Conservation (phyloP, 2,113 vertebrate genomes). For the Ceyx melanurus region DNA sequence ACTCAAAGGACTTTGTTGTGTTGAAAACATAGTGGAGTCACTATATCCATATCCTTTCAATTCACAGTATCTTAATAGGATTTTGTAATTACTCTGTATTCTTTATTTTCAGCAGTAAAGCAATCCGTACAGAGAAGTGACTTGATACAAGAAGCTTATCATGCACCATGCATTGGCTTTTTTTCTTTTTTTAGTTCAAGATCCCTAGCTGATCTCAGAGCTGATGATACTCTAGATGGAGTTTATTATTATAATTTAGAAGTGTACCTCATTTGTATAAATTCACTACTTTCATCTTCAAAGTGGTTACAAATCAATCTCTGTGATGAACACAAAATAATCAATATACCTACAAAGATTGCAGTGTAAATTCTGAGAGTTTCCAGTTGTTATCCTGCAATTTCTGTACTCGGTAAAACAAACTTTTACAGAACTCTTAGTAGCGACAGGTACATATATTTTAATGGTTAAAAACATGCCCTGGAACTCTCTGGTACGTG, state of each 20-base stretch:
- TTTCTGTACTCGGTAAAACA: background rate
- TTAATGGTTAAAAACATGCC: background rate
- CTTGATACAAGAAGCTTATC: background rate
- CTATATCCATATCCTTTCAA: background rate
- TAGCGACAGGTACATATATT: background rate
- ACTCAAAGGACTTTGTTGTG: background rate
- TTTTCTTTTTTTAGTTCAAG: background rate
- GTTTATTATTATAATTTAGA: background rate
- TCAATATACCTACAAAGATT: background rate
- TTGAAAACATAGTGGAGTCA: background rate
- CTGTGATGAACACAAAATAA: background rate
- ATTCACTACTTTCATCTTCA: background rate
- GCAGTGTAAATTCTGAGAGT: background rate
- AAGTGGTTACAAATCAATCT: background rate
- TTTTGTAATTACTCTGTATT: slow-evolving; percentile 4
- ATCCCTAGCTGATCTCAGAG: background rate
- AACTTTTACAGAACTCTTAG: background rate
- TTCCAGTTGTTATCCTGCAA: background rate
- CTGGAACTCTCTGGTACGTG: background rate
- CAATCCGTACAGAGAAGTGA: background rate
- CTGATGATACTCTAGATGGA: background rate
- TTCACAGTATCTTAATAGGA: background rate
- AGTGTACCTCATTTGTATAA: background rate
- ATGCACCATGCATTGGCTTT: background rate
- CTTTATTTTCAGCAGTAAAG: background rate